A percentile compares a stretch with the other conserved stretches of the same genome.
phyloP scores from a whole-genome alignment of 2,888 invertebrate species.

The Nemapogon koenigi region DNA sequence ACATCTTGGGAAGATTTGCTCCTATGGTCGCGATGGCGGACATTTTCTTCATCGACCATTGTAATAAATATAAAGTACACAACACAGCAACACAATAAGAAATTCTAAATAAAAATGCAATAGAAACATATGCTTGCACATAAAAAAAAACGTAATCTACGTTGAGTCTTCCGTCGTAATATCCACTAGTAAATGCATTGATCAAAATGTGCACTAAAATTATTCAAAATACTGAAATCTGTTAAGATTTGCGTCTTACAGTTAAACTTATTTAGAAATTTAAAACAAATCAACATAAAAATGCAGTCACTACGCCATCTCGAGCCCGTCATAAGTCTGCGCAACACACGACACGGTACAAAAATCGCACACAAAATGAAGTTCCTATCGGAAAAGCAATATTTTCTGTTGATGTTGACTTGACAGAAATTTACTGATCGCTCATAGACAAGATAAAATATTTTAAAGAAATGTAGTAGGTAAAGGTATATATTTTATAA shows the following conservation, averaged over 20 bases:
- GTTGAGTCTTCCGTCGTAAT: no score
- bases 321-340: no score
- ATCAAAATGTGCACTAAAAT: conserved; percentile 4
- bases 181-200: no score
- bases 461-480: no score
- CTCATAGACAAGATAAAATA: no score
- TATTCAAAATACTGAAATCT: conserved; percentile 31
- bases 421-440: no score
- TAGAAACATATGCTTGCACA: conserved; percentile 46
- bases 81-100: neutral
- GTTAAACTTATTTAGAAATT: conserved; percentile 48
- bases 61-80: conserved; percentile 21
- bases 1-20: conserved; percentile 56
- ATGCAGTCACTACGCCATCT: conserved; percentile 1
- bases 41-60: conserved; percentile 26
- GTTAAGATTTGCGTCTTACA: conserved; percentile 48
- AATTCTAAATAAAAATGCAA: no score
- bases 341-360: no score
- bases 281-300: conserved; percentile 55
- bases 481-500: no score
- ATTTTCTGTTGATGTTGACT: no score
- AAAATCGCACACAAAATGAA: no score
- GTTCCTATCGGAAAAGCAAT: no score
- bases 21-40: conserved; percentile 26
- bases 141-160: conserved; percentile 24